Conservation (phyloP, 2,888 invertebrate genomes). For the Campoplex capitator region DNA sequence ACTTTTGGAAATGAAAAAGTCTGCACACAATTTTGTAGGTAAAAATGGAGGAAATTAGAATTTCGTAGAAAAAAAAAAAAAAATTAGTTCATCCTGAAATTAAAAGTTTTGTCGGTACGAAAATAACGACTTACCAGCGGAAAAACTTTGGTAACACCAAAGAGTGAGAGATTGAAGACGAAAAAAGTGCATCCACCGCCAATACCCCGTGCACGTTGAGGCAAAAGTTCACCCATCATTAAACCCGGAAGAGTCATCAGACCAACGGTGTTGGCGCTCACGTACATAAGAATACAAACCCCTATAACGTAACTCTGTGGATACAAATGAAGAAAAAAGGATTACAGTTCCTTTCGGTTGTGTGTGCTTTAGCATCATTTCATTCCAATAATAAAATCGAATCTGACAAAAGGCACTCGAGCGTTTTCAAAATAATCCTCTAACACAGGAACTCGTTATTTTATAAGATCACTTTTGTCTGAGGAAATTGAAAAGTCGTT, state of each 20-base stretch:
- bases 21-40: too few species aligned
- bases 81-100: too few species aligned
- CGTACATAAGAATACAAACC: slow-evolving; percentile 88
- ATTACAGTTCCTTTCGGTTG: too few species aligned
- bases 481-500: slow-evolving; percentile 31
- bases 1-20: too few species aligned
- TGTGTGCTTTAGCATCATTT: too few species aligned
- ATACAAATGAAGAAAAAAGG: background rate
- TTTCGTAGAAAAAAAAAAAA: too few species aligned
- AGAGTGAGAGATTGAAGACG: slow-evolving; percentile 89
- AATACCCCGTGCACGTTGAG: slow-evolving; percentile 90
- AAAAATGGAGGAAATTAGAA: too few species aligned
- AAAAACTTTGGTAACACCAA: slow-evolving; percentile 90
- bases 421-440: too few species aligned
- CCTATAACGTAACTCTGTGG: slow-evolving; percentile 83
- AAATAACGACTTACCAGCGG: slow-evolving; percentile 86
- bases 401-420: too few species aligned
- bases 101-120: background rate
- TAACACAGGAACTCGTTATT: background rate
- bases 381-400: too few species aligned
- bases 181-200: slow-evolving; percentile 91
- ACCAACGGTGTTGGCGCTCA: slow-evolving; percentile 90
- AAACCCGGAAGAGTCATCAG: slow-evolving; percentile 91
- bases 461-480: background rate
- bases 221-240: slow-evolving; percentile 91